These are phyloP conservation scores for Caenorhabditis sp. DNA, from an alignment of 2,888 invertebrate genomes.

Conservation along the genomic window DNA sequence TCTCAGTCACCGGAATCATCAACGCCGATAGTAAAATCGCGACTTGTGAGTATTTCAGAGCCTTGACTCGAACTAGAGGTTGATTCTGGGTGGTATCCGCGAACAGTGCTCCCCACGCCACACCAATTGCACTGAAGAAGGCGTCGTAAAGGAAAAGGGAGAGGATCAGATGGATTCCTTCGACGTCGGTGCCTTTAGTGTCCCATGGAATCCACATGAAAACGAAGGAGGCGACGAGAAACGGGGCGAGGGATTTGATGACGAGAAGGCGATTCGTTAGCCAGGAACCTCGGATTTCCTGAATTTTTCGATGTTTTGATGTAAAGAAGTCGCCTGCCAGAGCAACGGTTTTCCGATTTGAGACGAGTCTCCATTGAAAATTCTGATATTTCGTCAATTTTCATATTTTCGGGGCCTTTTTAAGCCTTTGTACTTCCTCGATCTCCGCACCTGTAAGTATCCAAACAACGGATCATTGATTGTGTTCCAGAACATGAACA, in stretches of 20 bases:
- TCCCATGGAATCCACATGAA: conserved; percentile 82
- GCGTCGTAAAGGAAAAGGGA: conserved; percentile 85
- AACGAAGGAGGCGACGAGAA: conserved; percentile 84
- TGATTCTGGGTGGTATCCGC: conserved; percentile 80
- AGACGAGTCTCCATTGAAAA: too few relatives aligned
- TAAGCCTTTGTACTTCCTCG: too few relatives aligned
- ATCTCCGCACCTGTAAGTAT: conserved; percentile 79
- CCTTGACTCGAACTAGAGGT: conserved; percentile 82
- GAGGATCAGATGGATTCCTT: conserved; percentile 84
- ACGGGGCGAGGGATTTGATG: conserved; percentile 84
- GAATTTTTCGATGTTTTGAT: conserved; percentile 12
- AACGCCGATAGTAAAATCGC: conserved; percentile 80
- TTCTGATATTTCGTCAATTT: neutral
- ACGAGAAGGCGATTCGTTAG: conserved; percentile 83
- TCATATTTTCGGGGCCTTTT: neutral
- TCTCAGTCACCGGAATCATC: conserved; percentile 79
- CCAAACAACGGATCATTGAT: conserved; percentile 85
- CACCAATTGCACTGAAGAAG: conserved; percentile 83
- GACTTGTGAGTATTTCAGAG: conserved; percentile 83
- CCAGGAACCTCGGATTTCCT: conserved; percentile 78
- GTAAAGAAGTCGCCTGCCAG: too few relatives aligned
- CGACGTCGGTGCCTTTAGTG: conserved; percentile 70
- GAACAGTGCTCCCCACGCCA: conserved; percentile 82
- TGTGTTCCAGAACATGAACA: conserved; percentile 85
- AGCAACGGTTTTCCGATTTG: too few relatives aligned